Base-by-base conservation (phyloP, 92 coral and sea anemone species). In the Paragorgia papillata region DNA sequence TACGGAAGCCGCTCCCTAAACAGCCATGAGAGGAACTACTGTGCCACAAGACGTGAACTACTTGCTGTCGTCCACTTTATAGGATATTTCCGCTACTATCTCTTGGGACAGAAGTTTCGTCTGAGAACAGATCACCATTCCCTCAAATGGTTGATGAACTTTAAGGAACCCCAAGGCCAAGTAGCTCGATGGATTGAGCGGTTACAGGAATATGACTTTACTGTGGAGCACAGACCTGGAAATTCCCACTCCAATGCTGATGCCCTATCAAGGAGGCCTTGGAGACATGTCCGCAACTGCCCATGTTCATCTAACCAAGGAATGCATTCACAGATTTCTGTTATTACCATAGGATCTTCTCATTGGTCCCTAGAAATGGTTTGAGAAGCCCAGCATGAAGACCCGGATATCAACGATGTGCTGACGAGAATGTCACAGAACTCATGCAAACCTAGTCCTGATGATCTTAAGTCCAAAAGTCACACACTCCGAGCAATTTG, bases 221-320 rank as follows among this genome's bases (percentile, higher is more conserved):
- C 64, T 41, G 66, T 66, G 27, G 62, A 66, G 32, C 88, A 79
- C 30, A 71, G 78, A 3, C 79, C 88, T 0, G 85, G 90, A 22
- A 77, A 41, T 22, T 44, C 50, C 21, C 90, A 87, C 51, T 50
- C 22, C 2, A 83, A 87, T 28, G 87, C 85, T 7, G 90, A 87
- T 49, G 87, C 81, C 15, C 27, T 83, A 48, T 83, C 87, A 17
- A 62, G 87, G 29, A 37, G 61, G 50, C 83, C 85, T 8, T 55
- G 88, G 46, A 77, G 85, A 7, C 41, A 62, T 10, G 15, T 21
- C 39, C 33, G 33, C 26, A 74, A 79, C 54, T 82, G 85, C 19
- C 28, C 71, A 25, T 79, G 83, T 54, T 82, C 78, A 8, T 79
- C 85, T 15, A 37, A 10, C 43, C 4, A 37, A 10, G 10, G 43